Base-by-base conservation (phyloP, 2,113 vertebrate genomes). In the Mesembrinibis cayennensis region DNA sequence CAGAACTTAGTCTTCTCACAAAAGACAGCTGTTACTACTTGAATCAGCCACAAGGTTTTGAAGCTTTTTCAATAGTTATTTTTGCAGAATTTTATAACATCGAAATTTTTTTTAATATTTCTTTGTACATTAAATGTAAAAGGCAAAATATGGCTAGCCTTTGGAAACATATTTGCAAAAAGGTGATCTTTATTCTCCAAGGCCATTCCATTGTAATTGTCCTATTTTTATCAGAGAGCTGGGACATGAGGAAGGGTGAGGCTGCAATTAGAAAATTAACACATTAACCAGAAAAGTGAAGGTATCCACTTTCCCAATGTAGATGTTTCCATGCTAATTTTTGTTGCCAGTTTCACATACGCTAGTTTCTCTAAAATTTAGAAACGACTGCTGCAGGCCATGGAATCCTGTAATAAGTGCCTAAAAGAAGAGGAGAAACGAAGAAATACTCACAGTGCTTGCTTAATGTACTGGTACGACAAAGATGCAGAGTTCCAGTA, bases 371-470 rank as follows among this genome's bases (percentile, higher is more conserved):
- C 23, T 89, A 16, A 82, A 77, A 78, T 97, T 95, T 95, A 99
- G 99, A 99, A 97, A 93, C 98, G 96, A 81, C 95, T 99, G 81
- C 98, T 99, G 82, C 98, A 99, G 94, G 99, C 99, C 34, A 99
- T 99, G 99, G 99, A 99, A 16, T 87, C 97, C 11, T 99, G 97
- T 96, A 99, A 98, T 81, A 92, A 98, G 38, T 97, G 97, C 65
- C 91, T 99, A 96, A 99, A 98, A 44, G 98, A 98, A 81, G 98
- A 98, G 34, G 99, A 99, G 94, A 98, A 97, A 93, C 98, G 40
- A 86, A 98, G 99, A 95, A 99, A 99, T 95, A 95, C 98, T 62
- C 99, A 99, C 91, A 99, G 98, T 32, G 98, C 99, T 90, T 99
- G 99, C 86, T 96, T 98, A 0, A 98, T 99, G 97, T 99, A 98